A percentile compares a stretch with the other conserved stretches of the same genome.
phyloP scores from a whole-genome alignment of 2,113 vertebrate genomes.

The Gambusia affinis region DNA sequence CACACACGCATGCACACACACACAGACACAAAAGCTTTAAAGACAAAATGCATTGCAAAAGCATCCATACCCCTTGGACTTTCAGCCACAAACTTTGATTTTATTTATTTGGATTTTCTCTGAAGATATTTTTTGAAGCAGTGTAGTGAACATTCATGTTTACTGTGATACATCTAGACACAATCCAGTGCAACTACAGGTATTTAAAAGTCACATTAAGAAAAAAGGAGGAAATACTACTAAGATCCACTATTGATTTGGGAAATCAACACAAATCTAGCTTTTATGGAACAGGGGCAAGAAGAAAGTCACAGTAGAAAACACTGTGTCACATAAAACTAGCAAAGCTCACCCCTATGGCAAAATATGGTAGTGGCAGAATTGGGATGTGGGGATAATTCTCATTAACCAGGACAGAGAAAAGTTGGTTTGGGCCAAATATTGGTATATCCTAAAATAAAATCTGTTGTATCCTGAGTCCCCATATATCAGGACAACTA shows the following conservation, averaged over 20 bases:
- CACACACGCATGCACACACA: conserved; percentile 13
- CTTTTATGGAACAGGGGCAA: neutral
- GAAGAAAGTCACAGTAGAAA: neutral
- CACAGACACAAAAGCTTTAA: conserved; percentile 20
- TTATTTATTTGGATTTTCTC: neutral
- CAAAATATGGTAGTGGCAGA: neutral
- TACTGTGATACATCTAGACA: neutral
- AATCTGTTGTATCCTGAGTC: neutral
- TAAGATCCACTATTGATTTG: neutral
- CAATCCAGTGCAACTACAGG: neutral
- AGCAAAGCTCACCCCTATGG: neutral
- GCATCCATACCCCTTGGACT: neutral
- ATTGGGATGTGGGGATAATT: neutral
- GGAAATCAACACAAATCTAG: neutral
- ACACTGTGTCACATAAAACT: neutral
- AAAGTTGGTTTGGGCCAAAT: neutral
- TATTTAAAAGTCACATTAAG: neutral
- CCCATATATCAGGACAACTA: neutral
- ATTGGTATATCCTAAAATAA: neutral
- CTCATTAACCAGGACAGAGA: neutral
- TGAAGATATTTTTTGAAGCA: neutral
- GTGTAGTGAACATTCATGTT: neutral
- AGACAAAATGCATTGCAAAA: conserved; percentile 2
- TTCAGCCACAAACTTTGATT: neutral
- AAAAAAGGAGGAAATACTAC: neutral